Base-by-base conservation (phyloP, 2,113 vertebrate genomes). In the Rhinolophus sinicus region DNA sequence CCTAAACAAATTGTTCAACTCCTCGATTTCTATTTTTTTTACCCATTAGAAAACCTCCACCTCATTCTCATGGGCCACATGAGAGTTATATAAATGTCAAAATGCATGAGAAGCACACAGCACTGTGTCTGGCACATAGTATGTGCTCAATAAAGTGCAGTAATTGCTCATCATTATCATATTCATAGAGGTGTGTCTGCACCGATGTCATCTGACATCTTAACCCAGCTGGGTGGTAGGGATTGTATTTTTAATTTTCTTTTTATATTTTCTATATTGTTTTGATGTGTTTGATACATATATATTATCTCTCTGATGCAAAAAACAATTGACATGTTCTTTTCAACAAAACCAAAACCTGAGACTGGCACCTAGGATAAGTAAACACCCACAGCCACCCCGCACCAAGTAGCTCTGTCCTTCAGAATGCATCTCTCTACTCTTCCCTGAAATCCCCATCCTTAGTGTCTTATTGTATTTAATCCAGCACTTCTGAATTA, bases 401-500 rank as follows among this genome's bases (percentile, higher is more conserved):
- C 3, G 47, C 12, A 5, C 30, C 16, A 8, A 65, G 47, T 1
- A 30, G 12, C 28, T 58, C 58, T 30, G 4, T 60, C 83, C 81
- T 72, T 62, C 82, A 91, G 56, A 92, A 92, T 26, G 16, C 24
- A 38, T 15, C 7, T 75, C 24, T 58, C 3, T 24, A 38, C 2
- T 33, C 54, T 33, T 83, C 77, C 15, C 69, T 26, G 62, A 80
- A 88, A 84, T 13, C 11, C 26, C 58, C 47, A 58, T n/a, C 14
- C 40, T 90, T 44, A 7, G 2, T 19, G 18, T 64, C 33, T 82
- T 76, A n/a, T 15, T 92, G 33, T 38, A 60, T 70, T 90, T 92
- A 76, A 91, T 54, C 38, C 40, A 90, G 77, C 52, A 15, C 47
- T 80, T 65, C 56, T 64, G 58, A 30, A 70, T 82, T 80, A 77